Base-by-base conservation (phyloP, 2,888 invertebrate genomes). In the Tanypteryx hageni region DNA sequence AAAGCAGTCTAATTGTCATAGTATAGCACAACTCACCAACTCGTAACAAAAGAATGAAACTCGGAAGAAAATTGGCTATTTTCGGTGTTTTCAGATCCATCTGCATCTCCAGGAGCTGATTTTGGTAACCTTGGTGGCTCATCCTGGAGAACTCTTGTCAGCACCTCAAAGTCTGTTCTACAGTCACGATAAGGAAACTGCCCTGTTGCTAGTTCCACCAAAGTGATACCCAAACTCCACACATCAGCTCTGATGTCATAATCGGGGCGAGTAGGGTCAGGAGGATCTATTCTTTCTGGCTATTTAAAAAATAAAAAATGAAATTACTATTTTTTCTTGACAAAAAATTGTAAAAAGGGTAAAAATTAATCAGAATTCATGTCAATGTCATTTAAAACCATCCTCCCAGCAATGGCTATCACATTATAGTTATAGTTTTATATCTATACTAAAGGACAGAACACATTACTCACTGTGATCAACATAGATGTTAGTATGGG, bases 191-290 rank as follows among this genome's bases (percentile, higher is more conserved):
- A 98, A 0, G 99, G 99, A 95, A 99, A 99, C 93, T 97, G 97
- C 92, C 99, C 99, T 18, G 99, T 99, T 85, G 99, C 99, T 94
- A 99, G 96, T 96, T 99, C 99, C 92, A 99, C 98, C 93, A 99
- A 96, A 92, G 98, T 98, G 94, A 99, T 99, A 94, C 99, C 99
- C 94, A 99, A 96, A 93, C 99, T 99, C 99, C 99, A 99, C 92
- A 99, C 99, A 96, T 99, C 99, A 31, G 99, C 99, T 94, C 99
- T 97, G 94, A 99, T 99, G 95, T 99, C 99, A 95, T 99, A 99
- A 95, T 99, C 98, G 92, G 99, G 99, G 95, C 98, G 97, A 93
- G 97, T 97, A 56, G 99, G 99, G 95, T 98, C 98, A 56, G 98
- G 98, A 84, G 98, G 98, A 95, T 99, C 99, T 95, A 99, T 99